Evolutionary conservation across 2,113 vertebrate genomes (phyloP).

Genomic region (Nettapus auritus): DNA sequence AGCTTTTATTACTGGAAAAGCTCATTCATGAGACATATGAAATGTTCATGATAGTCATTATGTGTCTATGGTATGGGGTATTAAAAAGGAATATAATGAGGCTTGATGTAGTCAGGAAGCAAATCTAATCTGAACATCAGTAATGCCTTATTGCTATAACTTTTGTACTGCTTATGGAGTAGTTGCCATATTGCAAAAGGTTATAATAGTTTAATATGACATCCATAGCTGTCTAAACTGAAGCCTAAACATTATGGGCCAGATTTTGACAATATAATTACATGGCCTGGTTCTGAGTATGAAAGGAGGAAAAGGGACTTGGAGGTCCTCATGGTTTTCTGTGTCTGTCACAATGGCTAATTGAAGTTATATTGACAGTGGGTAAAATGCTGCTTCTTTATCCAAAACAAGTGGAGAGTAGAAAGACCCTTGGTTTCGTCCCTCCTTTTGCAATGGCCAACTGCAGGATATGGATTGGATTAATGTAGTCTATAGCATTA

Average conservation of each 20-base stretch:
- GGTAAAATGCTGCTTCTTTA: not conserved
- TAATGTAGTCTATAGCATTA: not conserved
- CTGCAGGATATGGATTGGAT: not conserved
- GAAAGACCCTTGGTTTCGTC: not conserved
- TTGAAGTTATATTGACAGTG: not conserved
- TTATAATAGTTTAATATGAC: constrained; percentile 16
- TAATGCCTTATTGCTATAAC: constrained; percentile 49
- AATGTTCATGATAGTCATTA: constrained; percentile 36
- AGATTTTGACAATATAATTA: constrained; percentile 19
- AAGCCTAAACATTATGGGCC: constrained; percentile 1
- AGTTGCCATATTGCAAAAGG: constrained; percentile 35
- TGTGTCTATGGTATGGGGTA: constrained; percentile 16
- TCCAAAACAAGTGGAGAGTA: not conserved
- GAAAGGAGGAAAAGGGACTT: not conserved
- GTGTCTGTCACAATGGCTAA: not conserved
- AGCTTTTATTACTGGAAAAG: constrained; percentile 19
- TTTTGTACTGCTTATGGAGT: constrained; percentile 31
- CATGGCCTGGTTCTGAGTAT: not conserved
- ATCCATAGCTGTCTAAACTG: not conserved
- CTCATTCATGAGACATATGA: constrained; percentile 16
- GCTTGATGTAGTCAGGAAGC: constrained; percentile 50
- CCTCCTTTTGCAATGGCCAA: not conserved
- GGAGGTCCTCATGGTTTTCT: not conserved
- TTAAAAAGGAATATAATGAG: constrained; percentile 60
- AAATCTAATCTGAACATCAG: constrained; percentile 52